phyloP scores from a whole-genome alignment of 2,888 invertebrate species.

The Teleogryllus oceanicus region DNA sequence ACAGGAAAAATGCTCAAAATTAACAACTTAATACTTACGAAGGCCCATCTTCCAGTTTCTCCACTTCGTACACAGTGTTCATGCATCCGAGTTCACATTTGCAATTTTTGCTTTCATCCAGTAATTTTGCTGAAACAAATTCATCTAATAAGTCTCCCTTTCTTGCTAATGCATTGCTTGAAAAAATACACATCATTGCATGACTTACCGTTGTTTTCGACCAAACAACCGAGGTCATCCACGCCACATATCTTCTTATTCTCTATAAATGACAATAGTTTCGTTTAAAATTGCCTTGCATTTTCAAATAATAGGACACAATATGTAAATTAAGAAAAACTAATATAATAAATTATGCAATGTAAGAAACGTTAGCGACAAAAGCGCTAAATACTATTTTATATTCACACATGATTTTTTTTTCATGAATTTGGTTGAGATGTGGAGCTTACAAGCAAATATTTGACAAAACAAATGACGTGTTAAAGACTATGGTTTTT shows the following conservation, averaged over 20 bases:
- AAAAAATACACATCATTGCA: not conserved
- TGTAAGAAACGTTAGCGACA: too few species aligned
- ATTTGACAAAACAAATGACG: too few species aligned
- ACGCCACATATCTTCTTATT: slow-evolving; percentile 29
- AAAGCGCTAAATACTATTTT: too few species aligned
- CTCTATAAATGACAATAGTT: slow-evolving; percentile 23
- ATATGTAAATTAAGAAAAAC: too few species aligned
- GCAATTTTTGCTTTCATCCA: slow-evolving; percentile 55
- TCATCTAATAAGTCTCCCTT: not conserved
- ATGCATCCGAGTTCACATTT: slow-evolving; percentile 69
- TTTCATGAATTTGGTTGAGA: too few species aligned
- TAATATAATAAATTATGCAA: too few species aligned
- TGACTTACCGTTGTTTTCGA: slow-evolving; percentile 25
- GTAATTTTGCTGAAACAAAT: slow-evolving; percentile 33
- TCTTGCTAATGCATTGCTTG: not conserved
- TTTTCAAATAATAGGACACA: too few species aligned
- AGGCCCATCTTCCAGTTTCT: slow-evolving; percentile 61
- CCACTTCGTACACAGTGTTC: slow-evolving; percentile 72
- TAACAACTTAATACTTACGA: not conserved
- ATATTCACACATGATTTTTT: too few species aligned
- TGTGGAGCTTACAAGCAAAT: too few species aligned
- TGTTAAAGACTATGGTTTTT: too few species aligned
- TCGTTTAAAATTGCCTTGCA: too few species aligned
- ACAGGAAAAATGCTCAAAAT: too few species aligned
- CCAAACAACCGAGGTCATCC: slow-evolving; percentile 29